Percentiles rank a stretch among this genome's conserved stretches.
Evolutionary conservation across 2,113 vertebrate species (phyloP).

Genomic region (Neotoma lepida): DNA sequence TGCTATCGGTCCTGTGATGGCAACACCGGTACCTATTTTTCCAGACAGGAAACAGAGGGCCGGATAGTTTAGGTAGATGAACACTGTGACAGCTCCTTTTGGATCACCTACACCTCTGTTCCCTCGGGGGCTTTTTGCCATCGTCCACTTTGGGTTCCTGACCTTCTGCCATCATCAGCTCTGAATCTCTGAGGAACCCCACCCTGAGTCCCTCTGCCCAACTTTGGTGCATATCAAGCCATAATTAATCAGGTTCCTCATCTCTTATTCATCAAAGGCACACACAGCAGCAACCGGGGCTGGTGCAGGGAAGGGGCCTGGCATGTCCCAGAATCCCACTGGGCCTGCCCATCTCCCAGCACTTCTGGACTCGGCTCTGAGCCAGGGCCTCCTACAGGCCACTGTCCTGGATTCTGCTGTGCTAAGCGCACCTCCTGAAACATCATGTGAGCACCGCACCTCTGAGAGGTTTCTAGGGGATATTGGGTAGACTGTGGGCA

Average conservation of each 20-base stretch:
- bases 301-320: background rate
- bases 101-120: background rate
- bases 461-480: background rate
- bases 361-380: background rate
- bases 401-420: background rate
- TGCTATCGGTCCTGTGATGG: background rate
- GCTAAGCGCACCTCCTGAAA: no score
- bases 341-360: background rate
- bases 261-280: slow-evolving; percentile 72
- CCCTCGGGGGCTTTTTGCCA: background rate
- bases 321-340: background rate
- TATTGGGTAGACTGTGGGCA: accelerated
- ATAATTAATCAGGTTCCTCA: slow-evolving; percentile 50
- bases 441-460: background rate
- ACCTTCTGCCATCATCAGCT: background rate
- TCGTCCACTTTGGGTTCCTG: background rate
- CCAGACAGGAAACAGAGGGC: background rate
- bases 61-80: background rate
- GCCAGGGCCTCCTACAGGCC: background rate
- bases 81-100: background rate
- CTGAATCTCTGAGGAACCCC: background rate
- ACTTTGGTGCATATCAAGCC: slow-evolving; percentile 13
- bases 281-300: background rate
- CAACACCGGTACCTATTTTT: background rate
- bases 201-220: slow-evolving; percentile 6